phyloP scores from a whole-genome alignment of 2,888 invertebrate genomes.

The Icerya purchasi region DNA sequence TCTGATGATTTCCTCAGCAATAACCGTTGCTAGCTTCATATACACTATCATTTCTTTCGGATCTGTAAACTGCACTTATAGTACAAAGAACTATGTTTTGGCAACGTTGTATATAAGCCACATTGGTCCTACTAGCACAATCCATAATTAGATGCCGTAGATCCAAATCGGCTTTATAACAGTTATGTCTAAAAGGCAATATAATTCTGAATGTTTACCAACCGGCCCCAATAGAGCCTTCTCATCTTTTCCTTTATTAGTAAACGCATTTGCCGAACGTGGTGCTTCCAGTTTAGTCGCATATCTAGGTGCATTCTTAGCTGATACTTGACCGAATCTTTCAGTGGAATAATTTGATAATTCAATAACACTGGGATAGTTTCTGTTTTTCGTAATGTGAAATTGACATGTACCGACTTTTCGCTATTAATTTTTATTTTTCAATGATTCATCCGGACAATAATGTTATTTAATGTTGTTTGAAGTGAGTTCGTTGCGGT shows the following conservation, averaged over 20 bases:
- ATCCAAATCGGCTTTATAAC: neutral
- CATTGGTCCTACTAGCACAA: neutral
- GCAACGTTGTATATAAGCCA: neutral
- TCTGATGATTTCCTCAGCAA: neutral
- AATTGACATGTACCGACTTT: neutral
- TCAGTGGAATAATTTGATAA: neutral
- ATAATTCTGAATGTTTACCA: neutral
- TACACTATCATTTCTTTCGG: neutral
- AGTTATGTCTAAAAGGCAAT: neutral
- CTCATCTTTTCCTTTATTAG: neutral
- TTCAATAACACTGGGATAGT: neutral
- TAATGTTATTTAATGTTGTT: neutral
- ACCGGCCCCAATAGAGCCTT: too few species aligned
- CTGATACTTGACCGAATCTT: neutral
- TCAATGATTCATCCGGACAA: neutral
- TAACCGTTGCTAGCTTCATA: neutral
- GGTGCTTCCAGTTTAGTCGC: neutral
- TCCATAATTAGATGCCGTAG: neutral
- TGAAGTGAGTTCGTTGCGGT: neutral
- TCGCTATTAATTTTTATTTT: neutral
- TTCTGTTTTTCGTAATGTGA: neutral
- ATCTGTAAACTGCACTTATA: neutral
- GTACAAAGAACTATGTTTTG: neutral
- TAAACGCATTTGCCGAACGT: neutral
- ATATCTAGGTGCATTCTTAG: neutral